Percentiles rank a stretch among this genome's conserved stretches.
Evolutionary conservation across 2,113 vertebrate genomes (phyloP).

Genomic region (Hyaena hyaena): DNA sequence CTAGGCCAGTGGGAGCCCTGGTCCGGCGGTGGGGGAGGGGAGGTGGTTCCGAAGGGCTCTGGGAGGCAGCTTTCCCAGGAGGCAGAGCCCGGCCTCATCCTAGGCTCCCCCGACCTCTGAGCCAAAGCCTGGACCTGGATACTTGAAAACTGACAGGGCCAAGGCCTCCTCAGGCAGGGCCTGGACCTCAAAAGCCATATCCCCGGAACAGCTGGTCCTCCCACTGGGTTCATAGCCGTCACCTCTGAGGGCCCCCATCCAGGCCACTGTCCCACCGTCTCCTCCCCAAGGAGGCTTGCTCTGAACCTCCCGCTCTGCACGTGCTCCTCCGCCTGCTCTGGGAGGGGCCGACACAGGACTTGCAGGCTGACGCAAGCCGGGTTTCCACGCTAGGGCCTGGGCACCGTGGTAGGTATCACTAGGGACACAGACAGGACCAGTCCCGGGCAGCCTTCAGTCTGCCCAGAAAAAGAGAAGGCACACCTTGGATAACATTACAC

Average conservation of each 20-base stretch:
- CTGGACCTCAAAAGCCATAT: neutral
- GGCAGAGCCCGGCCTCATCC: neutral
- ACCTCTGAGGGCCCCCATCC: neutral
- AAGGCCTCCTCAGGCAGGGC: neutral
- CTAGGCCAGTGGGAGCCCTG: conserved; percentile 6
- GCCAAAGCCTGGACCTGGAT: neutral
- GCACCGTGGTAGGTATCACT: neutral
- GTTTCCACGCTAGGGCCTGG: neutral
- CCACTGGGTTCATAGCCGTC: neutral
- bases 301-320: neutral
- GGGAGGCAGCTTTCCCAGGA: neutral
- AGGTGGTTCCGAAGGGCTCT: neutral
- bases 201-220: neutral
- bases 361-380: neutral
- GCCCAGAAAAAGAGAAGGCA: neutral
- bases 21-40: neutral
- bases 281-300: neutral
- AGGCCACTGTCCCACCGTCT: neutral
- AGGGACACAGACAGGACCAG: neutral
- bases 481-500: neutral
- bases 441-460: neutral
- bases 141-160: neutral
- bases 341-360: rapidly evolving
- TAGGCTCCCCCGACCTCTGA: neutral
- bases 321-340: neutral